Base-by-base conservation (phyloP, 2,888 invertebrate species). In the Merodon equestris region DNA sequence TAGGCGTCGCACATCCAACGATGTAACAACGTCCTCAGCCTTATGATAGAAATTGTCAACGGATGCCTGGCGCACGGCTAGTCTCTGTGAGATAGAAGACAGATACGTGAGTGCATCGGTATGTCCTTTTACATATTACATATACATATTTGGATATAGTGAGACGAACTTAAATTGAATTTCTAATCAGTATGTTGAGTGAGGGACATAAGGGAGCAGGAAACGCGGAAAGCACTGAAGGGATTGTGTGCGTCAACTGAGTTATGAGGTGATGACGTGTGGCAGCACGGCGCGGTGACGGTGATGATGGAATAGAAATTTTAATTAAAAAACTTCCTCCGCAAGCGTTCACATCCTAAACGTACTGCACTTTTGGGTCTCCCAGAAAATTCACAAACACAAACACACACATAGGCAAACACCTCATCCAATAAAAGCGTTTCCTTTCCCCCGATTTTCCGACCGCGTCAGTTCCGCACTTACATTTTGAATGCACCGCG, bases 401-500 rank as follows among this genome's bases (percentile, higher is more conserved):
- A 7, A 4, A 7, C 27, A 27, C 27, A 7, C 27, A 27, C 27
- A 27, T 7, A 27, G 2, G 2, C 27, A 27, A 27, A 2, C 2
- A 27, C 27, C 27, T 27, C 2, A 27, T 27, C 27, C 27, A 27
- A 27, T 7, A 27, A 27, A 27, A 27, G 27, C 7, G n/a, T n/a
- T n/a, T n/a, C n/a, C n/a, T n/a, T 27, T 27, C 7, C 7, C 7
- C 7, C 27, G 27, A 27, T 27, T 27, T 27, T 27, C 27, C 2
- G 7, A 7, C 27, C 27, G 27, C 27, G 27, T 4, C 2, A 4
- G 27, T 44, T 1, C 13, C 17, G 44, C 2, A 40, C 71, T 73
- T 82, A 82, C 82, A 72, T 82, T 86, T 82, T 84, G 86, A n/a
- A 72, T 15, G 73, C 73, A 66, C 18, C 74, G 60, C 38, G 73